Evolutionary conservation across 2,888 invertebrate genomes (phyloP).

Genomic region (Melolontha melolontha): DNA sequence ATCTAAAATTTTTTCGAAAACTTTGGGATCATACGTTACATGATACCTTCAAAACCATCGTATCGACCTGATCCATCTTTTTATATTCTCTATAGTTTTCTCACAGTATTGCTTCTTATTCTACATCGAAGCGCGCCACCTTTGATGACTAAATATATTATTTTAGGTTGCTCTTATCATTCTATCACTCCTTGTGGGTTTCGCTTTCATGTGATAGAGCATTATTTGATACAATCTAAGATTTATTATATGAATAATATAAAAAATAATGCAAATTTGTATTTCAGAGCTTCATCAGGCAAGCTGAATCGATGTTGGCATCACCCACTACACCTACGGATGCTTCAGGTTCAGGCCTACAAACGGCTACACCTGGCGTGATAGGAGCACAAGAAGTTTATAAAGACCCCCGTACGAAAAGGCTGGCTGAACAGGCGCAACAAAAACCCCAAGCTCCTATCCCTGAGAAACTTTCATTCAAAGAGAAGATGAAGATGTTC

Average conservation of each 20-base stretch:
- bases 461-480: constrained; percentile 94
- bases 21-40: too few relatives aligned
- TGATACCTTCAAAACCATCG: too few relatives aligned
- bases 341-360: constrained; percentile 64
- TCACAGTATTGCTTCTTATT: too few relatives aligned
- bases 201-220: too few relatives aligned
- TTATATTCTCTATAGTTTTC: too few relatives aligned
- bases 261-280: background rate
- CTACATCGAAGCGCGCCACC: too few relatives aligned
- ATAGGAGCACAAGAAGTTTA: constrained; percentile 99
- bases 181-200: background rate
- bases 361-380: constrained; percentile 88
- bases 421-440: constrained; percentile 81
- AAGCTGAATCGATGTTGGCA: constrained; percentile 84
- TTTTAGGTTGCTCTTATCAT: background rate
- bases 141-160: background rate
- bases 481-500: constrained; percentile 99
- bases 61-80: too few relatives aligned
- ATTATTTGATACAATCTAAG: too few relatives aligned
- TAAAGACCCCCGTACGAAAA: constrained; percentile 90
- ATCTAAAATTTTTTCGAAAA: too few relatives aligned
- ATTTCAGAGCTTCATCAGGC: constrained; percentile 80
- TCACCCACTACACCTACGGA: constrained; percentile 80
- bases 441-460: constrained; percentile 76
- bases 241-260: too few relatives aligned